A percentile compares a stretch with the other conserved stretches of the same genome.
Evolutionary conservation across 2,888 invertebrate species (phyloP).

Genomic region (Lasioglossum figueresi): DNA sequence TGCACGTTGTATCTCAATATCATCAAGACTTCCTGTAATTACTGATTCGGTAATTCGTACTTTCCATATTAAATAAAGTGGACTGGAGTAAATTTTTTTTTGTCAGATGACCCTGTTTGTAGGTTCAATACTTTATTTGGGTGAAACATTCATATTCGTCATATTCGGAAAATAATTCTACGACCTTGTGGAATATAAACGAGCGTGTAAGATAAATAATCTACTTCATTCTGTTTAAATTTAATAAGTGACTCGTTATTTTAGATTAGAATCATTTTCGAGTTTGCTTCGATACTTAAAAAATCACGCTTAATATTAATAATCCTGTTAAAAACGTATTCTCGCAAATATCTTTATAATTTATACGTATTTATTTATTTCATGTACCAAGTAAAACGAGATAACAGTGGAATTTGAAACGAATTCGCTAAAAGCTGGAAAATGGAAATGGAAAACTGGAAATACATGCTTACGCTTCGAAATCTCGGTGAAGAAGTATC

Average conservation of each 20-base stretch:
- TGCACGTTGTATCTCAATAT: slow-evolving; percentile 64
- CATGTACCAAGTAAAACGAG: no score
- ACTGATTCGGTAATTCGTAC: slow-evolving; percentile 33
- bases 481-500: no score
- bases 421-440: no score
- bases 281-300: no score
- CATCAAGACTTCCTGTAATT: slow-evolving; percentile 41
- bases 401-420: no score
- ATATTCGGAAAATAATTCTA: not conserved
- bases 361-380: no score
- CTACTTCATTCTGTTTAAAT: not conserved
- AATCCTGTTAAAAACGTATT: no score
- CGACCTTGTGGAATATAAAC: not conserved
- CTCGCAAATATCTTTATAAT: no score
- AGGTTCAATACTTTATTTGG: not conserved
- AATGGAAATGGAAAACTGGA: no score
- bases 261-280: no score
- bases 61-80: slow-evolving; percentile 29
- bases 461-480: no score
- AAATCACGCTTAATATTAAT: no score
- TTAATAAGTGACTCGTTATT: not conserved
- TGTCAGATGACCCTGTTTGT: not conserved
- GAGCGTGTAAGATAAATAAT: not conserved
- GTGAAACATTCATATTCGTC: not conserved
- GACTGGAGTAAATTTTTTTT: not conserved